phyloP scores from a whole-genome alignment of 2,113 vertebrate species.

The Gallinago jamesoni region DNA sequence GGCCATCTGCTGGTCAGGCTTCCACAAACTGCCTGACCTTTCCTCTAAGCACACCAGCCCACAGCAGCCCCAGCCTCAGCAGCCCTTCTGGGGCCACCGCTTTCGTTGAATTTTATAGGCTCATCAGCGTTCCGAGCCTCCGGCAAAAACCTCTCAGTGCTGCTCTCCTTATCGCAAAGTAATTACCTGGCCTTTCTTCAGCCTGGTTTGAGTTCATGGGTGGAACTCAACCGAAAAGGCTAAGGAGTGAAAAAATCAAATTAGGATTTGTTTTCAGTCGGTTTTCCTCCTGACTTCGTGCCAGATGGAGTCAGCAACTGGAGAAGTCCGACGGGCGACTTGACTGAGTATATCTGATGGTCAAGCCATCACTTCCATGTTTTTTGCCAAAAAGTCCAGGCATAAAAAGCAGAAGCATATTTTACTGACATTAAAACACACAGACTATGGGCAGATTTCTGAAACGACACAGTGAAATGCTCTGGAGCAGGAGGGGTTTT shows the following conservation, averaged over 20 bases:
- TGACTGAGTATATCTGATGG: constrained; percentile 4
- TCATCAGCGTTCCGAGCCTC: constrained; percentile 20
- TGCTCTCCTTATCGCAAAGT: constrained; percentile 12
- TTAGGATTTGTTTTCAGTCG: constrained; percentile 11
- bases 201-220: neutral
- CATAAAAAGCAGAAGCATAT: neutral
- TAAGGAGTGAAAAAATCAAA: constrained; percentile 27
- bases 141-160: constrained; percentile 52
- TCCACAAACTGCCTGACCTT: constrained; percentile 44
- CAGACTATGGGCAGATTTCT: neutral
- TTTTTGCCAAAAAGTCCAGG: neutral
- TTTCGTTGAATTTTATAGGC: neutral
- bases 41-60: constrained; percentile 24
- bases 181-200: constrained; percentile 47
- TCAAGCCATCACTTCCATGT: neutral
- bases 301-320: constrained; percentile 1
- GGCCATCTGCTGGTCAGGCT: neutral
- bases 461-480: neutral
- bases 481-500: neutral
- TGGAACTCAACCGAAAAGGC: constrained; percentile 32
- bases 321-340: neutral
- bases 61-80: neutral
- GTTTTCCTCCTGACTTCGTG: neutral
- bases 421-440: constrained; percentile 25
- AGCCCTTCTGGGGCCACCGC: neutral